Conservation (phyloP, 2,113 vertebrate genomes). For the Rutilus rutilus region DNA sequence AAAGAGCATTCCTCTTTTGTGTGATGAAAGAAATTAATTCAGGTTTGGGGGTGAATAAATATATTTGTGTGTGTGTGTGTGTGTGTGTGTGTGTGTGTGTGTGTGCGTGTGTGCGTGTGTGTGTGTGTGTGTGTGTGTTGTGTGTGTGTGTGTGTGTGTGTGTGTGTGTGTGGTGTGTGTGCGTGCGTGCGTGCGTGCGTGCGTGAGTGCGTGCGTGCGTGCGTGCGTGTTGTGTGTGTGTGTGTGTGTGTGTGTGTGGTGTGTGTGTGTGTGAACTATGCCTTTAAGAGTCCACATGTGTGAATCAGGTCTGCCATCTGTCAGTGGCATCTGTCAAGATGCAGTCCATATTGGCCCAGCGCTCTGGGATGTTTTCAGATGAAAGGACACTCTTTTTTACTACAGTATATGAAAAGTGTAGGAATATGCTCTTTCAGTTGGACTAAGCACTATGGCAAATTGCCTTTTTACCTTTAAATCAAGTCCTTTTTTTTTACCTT, state of each 20-base stretch:
- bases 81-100: too few relatives aligned
- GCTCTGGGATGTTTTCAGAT: conserved; percentile 14
- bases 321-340: conserved; percentile 10
- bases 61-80: background rate
- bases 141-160: too few relatives aligned
- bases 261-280: too few relatives aligned
- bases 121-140: too few relatives aligned
- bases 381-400: background rate
- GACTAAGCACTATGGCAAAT: background rate
- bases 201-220: too few relatives aligned
- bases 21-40: background rate
- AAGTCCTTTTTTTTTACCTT: background rate
- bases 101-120: too few relatives aligned
- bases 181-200: too few relatives aligned
- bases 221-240: too few relatives aligned
- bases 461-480: background rate
- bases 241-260: too few relatives aligned
- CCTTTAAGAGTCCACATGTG: conserved; percentile 38
- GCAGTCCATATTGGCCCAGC: background rate
- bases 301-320: conserved; percentile 42
- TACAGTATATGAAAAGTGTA: background rate
- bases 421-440: background rate
- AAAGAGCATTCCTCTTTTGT: background rate
- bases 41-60: background rate
- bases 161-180: too few relatives aligned